Evolutionary conservation across 2,888 invertebrate genomes (phyloP).

Genomic region (Spodoptera littoralis): DNA sequence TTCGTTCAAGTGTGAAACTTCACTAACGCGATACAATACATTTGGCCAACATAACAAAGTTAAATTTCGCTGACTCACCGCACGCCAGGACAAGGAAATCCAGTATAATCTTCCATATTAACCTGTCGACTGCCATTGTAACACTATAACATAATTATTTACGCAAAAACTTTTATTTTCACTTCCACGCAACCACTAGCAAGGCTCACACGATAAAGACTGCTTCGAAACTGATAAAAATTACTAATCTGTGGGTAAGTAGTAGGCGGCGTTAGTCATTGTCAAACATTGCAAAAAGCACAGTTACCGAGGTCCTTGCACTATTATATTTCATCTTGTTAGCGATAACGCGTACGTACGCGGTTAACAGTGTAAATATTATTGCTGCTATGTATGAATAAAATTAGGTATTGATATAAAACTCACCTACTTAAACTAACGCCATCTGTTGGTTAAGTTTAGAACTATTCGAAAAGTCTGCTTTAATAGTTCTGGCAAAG

Average conservation of each 20-base stretch:
- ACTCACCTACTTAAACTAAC: constrained; percentile 20
- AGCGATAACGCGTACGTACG: constrained; percentile 39
- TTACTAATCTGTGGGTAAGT: constrained; percentile 53
- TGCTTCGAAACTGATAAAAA: constrained; percentile 61
- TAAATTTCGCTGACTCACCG: constrained; percentile 68
- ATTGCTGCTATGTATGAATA: constrained; percentile 13
- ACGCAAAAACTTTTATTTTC: constrained; percentile 27
- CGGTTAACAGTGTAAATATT: constrained; percentile 20
- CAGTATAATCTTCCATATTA: constrained; percentile 77
- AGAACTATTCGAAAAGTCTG: neutral
- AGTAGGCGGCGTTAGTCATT: constrained; percentile 64
- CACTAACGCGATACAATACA: constrained; percentile 11
- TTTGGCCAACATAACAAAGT: constrained; percentile 14
- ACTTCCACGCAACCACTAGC: constrained; percentile 27
- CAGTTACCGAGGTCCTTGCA: constrained; percentile 47
- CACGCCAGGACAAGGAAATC: constrained; percentile 73
- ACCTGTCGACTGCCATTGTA: constrained; percentile 68
- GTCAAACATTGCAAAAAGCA: constrained; percentile 55
- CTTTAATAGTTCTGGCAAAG: neutral
- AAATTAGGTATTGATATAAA: constrained; percentile 25
- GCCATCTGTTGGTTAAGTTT: constrained; percentile 53
- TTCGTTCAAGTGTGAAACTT: neutral
- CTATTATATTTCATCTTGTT: constrained; percentile 27
- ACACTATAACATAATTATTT: constrained; percentile 47
- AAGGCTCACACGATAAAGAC: constrained; percentile 54